A percentile compares a stretch with the other conserved stretches of the same genome.
These are phyloP conservation scores for Phaonia tiefii DNA, from an alignment of 2,888 invertebrate genomes.

Conservation along the genomic window DNA sequence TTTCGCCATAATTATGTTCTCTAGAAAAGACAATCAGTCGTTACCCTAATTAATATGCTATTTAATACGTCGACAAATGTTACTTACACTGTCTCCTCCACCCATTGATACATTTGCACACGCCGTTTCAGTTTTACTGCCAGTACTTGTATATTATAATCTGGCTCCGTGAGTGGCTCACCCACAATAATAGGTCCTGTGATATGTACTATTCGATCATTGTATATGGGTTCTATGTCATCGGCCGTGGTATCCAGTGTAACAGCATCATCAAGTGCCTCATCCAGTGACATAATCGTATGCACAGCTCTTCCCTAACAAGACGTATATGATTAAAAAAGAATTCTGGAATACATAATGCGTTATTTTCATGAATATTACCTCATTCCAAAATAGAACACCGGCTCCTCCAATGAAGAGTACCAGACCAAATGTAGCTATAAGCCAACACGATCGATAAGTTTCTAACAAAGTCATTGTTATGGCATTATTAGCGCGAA, in stretches of 20 bases:
- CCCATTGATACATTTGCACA: conserved; percentile 97
- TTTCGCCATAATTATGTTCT: conserved; percentile 80
- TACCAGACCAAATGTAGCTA: conserved; percentile 85
- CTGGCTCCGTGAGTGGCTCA: conserved; percentile 92
- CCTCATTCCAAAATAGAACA: conserved; percentile 93
- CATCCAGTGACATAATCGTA: conserved; percentile 89
- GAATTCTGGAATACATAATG: not conserved
- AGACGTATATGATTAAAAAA: not conserved
- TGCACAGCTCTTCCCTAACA: conserved; percentile 88
- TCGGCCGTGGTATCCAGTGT: conserved; percentile 85
- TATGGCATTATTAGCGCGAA: conserved; percentile 17
- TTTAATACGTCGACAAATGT: conserved; percentile 2
- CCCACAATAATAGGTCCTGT: conserved; percentile 87
- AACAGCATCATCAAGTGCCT: conserved; percentile 84
- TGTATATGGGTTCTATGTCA: conserved; percentile 86
- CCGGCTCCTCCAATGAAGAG: conserved; percentile 86
- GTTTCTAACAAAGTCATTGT: conserved; percentile 73
- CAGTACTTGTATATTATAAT: conserved; percentile 91
- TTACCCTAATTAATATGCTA: not conserved
- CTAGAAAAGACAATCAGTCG: conserved; percentile 65
- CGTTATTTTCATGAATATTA: conserved; percentile 75
- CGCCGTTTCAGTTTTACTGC: conserved; percentile 91
- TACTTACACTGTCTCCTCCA: conserved; percentile 84
- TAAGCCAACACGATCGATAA: conserved; percentile 83
- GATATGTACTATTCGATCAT: conserved; percentile 89